Percentiles rank a stretch among this genome's conserved stretches.
These are phyloP conservation scores for Thymelicus lineola DNA, from an alignment of 2,888 invertebrate species.

Conservation along the genomic window DNA sequence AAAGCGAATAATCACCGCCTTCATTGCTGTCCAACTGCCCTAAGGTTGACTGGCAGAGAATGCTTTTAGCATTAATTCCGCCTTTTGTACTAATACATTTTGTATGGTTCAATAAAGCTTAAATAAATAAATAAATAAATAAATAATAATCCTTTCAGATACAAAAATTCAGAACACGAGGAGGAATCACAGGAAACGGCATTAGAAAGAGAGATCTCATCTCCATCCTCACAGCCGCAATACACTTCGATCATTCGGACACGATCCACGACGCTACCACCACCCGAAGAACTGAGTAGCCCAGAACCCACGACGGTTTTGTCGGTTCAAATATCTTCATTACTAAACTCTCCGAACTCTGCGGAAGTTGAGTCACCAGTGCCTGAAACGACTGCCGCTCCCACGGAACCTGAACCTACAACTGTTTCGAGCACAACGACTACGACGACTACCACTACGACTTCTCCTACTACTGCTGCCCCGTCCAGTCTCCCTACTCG, in stretches of 20 bases:
- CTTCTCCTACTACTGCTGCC: conserved; percentile 53
- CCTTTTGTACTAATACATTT: too few species aligned
- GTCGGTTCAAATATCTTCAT: conserved; percentile 76
- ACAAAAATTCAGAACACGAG: conserved; percentile 61
- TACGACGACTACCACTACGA: conserved; percentile 56
- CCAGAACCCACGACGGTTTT: conserved; percentile 76
- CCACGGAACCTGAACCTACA: conserved; percentile 53
- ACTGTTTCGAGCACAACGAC: conserved; percentile 58
- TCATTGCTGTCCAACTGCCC: too few species aligned
- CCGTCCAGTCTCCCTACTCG: conserved; percentile 55
- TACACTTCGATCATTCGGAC: conserved; percentile 72
- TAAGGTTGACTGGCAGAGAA: too few species aligned
- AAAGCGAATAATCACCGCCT: too few species aligned
- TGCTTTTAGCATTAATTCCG: too few species aligned
- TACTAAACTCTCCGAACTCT: conserved; percentile 67
- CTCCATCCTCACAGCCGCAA: conserved; percentile 67
- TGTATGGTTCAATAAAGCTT: too few species aligned
- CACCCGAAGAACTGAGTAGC: conserved; percentile 51
- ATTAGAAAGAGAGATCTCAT: conserved; percentile 75
- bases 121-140: too few species aligned
- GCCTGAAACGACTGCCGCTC: conserved; percentile 53
- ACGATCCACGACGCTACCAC: conserved; percentile 64
- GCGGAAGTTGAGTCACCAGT: conserved; percentile 54
- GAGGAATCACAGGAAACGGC: conserved; percentile 66
- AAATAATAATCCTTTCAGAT: conserved; percentile 53